phyloP scores from a whole-genome alignment of 2,113 vertebrate species.

The Aramus guarauna region DNA sequence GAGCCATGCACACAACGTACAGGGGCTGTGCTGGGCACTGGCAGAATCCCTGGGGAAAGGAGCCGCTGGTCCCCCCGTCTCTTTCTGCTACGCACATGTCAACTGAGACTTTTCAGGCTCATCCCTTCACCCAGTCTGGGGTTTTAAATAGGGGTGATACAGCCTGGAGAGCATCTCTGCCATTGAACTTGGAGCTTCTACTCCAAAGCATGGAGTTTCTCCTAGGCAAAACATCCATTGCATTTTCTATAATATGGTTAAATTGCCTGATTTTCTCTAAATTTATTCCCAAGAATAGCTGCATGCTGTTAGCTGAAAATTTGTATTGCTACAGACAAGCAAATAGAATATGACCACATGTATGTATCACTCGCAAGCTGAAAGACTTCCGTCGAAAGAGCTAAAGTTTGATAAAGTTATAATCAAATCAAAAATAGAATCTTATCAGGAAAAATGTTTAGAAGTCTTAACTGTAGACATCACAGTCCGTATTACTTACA shows the following conservation, averaged over 20 bases:
- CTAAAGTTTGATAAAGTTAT: not conserved
- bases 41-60: not conserved
- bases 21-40: not conserved
- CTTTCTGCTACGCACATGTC: not conserved
- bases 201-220: not conserved
- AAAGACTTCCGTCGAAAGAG: not conserved
- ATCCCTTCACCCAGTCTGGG: not conserved
- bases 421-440: not conserved
- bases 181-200: not conserved
- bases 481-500: not conserved
- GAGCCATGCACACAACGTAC: rapidly evolving
- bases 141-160: not conserved
- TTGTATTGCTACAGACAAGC: not conserved
- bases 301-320: not conserved
- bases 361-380: not conserved
- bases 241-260: not conserved
- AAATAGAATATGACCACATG: not conserved
- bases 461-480: not conserved
- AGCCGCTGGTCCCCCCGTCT: not conserved
- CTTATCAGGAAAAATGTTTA: not conserved
- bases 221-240: not conserved
- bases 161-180: not conserved
- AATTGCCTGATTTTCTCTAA: not conserved
- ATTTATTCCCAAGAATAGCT: not conserved
- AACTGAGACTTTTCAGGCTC: not conserved